These are phyloP conservation scores for Myanophis thanlyinensis DNA, from an alignment of 2,113 vertebrate species.

Conservation along the genomic window DNA sequence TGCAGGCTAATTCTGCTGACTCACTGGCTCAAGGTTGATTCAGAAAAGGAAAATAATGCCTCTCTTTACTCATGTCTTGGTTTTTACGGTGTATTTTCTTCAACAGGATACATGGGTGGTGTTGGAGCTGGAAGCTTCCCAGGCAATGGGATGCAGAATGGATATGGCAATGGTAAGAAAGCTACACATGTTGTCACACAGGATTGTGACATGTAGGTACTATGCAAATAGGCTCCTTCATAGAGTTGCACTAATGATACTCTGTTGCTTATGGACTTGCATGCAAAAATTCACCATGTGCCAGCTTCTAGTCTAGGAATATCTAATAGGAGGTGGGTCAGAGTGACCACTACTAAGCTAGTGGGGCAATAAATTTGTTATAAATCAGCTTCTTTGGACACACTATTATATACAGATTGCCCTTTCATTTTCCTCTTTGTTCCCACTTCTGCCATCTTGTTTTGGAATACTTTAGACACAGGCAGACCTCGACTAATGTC, in stretches of 20 bases:
- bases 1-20: too few relatives aligned
- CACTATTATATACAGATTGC: neutral
- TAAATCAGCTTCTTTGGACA: neutral
- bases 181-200: neutral
- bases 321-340: neutral
- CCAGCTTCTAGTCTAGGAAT: neutral
- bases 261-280: neutral
- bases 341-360: neutral
- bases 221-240: neutral
- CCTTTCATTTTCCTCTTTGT: neutral
- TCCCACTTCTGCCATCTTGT: neutral
- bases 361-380: neutral
- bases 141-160: conserved; percentile 5
- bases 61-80: neutral
- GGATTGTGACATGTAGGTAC: neutral
- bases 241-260: neutral
- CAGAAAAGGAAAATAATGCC: neutral
- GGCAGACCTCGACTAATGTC: neutral
- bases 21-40: too few relatives aligned
- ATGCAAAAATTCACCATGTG: neutral
- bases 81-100: neutral
- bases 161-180: conserved; percentile 19
- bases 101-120: neutral
- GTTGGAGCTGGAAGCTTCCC: conserved; percentile 7
- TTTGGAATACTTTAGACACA: neutral